Conservation (phyloP, 2,113 vertebrate genomes). For the Benitochromis conjunctus region DNA sequence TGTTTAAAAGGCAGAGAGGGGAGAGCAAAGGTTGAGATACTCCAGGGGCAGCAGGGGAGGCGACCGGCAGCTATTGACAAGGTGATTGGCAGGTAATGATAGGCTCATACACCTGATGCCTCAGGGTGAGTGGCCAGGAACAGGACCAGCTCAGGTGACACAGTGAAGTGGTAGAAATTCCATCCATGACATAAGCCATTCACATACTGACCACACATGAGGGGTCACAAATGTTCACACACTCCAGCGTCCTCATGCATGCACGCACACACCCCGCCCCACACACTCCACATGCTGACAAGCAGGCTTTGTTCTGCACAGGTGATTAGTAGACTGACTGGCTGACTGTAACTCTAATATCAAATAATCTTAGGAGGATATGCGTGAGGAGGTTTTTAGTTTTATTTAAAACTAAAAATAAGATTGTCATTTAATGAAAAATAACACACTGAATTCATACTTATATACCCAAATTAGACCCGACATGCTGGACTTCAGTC, state of each 20-base stretch:
- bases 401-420: not conserved
- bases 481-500: not conserved
- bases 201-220: conserved; percentile 44
- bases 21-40: not conserved
- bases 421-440: not conserved
- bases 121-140: conserved; percentile 13
- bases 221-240: conserved; percentile 16
- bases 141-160: conserved; percentile 37
- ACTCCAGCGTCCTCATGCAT: conserved; percentile 15
- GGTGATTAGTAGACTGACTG: not conserved
- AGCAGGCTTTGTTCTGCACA: not conserved
- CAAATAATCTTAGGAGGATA: not conserved
- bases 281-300: not conserved
- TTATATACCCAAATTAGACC: not conserved
- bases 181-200: not conserved
- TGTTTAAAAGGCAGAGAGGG: conserved; percentile 1
- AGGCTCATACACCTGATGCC: conserved; percentile 43
- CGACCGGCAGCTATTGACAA: conserved; percentile 27
- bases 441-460: not conserved
- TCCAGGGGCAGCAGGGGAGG: not conserved
- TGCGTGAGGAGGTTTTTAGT: not conserved
- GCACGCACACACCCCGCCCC: not conserved
- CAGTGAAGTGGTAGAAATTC: conserved; percentile 17
- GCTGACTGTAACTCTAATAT: not conserved
- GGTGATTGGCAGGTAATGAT: conserved; percentile 42